Evolutionary conservation across 53 echinoderm and acorn worm species (phyloP).

Genomic region (Stichopus horrens): DNA sequence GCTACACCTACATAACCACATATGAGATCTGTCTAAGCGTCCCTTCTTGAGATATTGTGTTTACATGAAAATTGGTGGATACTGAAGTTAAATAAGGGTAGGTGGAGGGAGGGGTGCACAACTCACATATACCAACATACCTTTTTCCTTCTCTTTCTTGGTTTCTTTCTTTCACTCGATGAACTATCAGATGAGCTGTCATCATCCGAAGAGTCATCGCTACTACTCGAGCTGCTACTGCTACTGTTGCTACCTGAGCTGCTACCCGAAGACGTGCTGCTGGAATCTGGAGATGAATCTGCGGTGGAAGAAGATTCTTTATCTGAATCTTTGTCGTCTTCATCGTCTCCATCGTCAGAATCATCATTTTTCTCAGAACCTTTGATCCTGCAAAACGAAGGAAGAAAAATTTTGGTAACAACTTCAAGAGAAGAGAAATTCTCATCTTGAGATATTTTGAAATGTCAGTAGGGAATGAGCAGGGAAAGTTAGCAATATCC

Average conservation of each 20-base stretch:
- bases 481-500: too few relatives aligned
- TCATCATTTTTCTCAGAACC: constrained; percentile 12
- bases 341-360: constrained; percentile 41
- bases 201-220: constrained; percentile 17
- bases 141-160: constrained; percentile 35
- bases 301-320: constrained; percentile 48
- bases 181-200: constrained; percentile 22
- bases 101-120: too few relatives aligned
- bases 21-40: too few relatives aligned
- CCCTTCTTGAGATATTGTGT: too few relatives aligned
- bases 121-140: neutral
- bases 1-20: too few relatives aligned
- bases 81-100: too few relatives aligned
- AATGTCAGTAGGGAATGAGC: too few relatives aligned
- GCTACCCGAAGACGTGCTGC: constrained; percentile 10
- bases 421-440: too few relatives aligned
- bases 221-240: constrained; percentile 6
- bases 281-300: constrained; percentile 58
- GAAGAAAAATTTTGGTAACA: neutral
- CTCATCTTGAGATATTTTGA: too few relatives aligned
- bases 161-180: constrained; percentile 6
- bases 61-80: too few relatives aligned
- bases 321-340: constrained; percentile 51
- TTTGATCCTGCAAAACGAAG: neutral
- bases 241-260: neutral